Percentiles rank a stretch among this genome's conserved stretches.
phyloP scores from a whole-genome alignment of 2,797 vertebrate genomes.

The Corythornis leucogaster region DNA sequence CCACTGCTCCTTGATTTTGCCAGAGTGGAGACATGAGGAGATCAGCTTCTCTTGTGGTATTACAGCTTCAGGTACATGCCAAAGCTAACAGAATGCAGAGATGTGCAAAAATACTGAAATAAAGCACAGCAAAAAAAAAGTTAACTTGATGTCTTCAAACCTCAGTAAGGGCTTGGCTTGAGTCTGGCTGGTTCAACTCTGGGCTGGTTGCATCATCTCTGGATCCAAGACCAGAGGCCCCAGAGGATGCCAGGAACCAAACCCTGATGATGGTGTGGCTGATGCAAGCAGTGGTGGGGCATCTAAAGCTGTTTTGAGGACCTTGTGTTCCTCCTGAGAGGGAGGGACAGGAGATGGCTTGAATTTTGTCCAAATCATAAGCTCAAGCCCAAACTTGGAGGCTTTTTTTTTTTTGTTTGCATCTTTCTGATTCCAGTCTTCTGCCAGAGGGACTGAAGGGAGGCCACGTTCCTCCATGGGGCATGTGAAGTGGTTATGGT shows the following conservation, averaged over 20 bases:
- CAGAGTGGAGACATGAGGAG: not conserved
- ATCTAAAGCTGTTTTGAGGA: not conserved
- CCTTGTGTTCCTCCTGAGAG: not conserved
- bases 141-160: not conserved
- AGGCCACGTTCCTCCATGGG: not conserved
- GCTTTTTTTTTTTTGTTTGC: not conserved
- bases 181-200: not conserved
- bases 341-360: not conserved
- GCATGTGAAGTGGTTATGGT: not conserved
- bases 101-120: conserved; percentile 18
- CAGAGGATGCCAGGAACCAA: not conserved
- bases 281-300: not conserved
- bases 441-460: not conserved
- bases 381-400: not conserved
- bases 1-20: not conserved
- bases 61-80: not conserved
- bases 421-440: not conserved
- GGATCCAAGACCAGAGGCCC: not conserved
- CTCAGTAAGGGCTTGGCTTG: not conserved
- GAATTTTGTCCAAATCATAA: not conserved
- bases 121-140: not conserved
- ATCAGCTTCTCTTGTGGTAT: not conserved
- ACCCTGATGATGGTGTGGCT: not conserved
- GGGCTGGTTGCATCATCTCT: not conserved
- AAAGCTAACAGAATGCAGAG: conserved; percentile 39